A percentile compares a stretch with the other conserved stretches of the same genome.
Conservation (phyloP, 2,888 invertebrate species). For the Sarcophaga subvicina region DNA sequence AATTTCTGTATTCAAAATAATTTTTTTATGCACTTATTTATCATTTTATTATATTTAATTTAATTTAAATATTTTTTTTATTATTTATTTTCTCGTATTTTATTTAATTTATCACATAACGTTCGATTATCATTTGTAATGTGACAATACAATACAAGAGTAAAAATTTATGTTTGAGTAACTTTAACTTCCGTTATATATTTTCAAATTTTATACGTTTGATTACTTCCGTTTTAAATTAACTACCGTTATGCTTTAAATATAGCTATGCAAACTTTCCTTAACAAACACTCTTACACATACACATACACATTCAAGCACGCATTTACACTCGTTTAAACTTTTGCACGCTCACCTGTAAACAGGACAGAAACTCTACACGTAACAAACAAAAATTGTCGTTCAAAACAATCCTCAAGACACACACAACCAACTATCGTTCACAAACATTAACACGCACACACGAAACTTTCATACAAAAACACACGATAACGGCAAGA, state of each 20-base stretch:
- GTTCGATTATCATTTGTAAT: background rate
- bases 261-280: no score
- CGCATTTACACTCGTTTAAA: no score
- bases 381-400: background rate
- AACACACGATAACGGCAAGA: background rate
- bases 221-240: constrained; percentile 57
- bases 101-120: constrained; percentile 7
- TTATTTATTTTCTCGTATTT: constrained; percentile 11
- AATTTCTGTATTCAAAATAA: background rate
- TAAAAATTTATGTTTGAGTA: constrained; percentile 8
- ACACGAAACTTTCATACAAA: no score
- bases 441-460: no score
- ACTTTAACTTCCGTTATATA: constrained; percentile 43
- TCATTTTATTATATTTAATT: constrained; percentile 16
- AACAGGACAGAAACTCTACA: background rate
- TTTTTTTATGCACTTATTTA: background rate
- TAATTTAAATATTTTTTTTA: no score
- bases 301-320: no score
- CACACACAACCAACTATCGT: background rate
- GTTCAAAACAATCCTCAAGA: constrained; percentile 10
- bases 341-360: background rate
- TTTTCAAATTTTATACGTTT: constrained; percentile 55
- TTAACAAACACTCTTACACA: background rate
- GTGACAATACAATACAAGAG: background rate
- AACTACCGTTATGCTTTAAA: constrained; percentile 39